Base-by-base conservation (phyloP, 2,888 invertebrate genomes). In the Anagyrus pseudococci region DNA sequence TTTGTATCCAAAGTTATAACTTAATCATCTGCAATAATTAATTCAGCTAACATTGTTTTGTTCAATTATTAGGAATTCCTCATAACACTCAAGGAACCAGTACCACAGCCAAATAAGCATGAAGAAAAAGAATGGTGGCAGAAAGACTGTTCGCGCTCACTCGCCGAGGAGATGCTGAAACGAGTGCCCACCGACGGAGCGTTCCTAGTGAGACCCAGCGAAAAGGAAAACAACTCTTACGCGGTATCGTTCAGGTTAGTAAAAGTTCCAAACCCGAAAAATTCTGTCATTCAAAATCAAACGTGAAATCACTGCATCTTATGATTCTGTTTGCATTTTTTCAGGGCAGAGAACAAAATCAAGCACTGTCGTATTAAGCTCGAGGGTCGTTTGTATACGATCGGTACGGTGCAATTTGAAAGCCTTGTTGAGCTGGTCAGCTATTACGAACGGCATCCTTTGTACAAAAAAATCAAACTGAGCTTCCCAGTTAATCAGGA, bases 321-420 rank as follows among this genome's bases (percentile, higher is more conserved):
- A 54, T 17, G n/a, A 19, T n/a, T 44, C 3, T 17, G 33, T 4
- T 8, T n/a, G n/a, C n/a, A n/a, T n/a, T n/a, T n/a, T n/a, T n/a
- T n/a, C 81, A 94, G 96, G 75, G 92, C 93, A 2, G 95, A 95
- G 73, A 92, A 90, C 56, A 93, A 95, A 81, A 96, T 98, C 68
- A 98, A 98, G 81, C 98, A 99, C 80, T 99, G 98, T 80, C 88
- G 96, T 53, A 93, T 99, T 66, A 93, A 94, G 81, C 86, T 93
- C 53, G 97, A 98, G 76, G 97, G 96, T 0, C 86, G 96, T 0
- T 82, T 96, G 15, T 98, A 93, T 81, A 90, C 91, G 0, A 94
- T 97, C 67, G 96, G 98, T 33, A 90, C 90, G 0, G 91, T 93
- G 33, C 92, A 93, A 76, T 99, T 98, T 83, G 98, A 98, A 82